Evolutionary conservation across 35 echinoderm and acorn worm genomes (phyloP).

Genomic region (Apostichopus californicus): DNA sequence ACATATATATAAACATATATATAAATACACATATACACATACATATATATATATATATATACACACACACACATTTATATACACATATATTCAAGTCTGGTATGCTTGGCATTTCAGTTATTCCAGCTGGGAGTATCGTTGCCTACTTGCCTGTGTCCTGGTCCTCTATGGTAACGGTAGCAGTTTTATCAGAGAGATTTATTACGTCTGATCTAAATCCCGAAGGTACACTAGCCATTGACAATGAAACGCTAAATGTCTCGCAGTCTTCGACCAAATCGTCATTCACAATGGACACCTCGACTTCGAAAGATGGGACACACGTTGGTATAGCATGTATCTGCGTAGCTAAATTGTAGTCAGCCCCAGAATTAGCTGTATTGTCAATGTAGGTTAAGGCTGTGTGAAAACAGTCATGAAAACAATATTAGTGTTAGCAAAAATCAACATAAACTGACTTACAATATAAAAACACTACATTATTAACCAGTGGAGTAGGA

Average conservation of each 20-base stretch:
- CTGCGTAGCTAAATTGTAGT: too few relatives aligned
- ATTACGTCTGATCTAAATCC: not conserved
- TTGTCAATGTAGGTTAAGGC: not conserved
- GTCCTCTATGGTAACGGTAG: not conserved
- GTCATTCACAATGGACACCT: not conserved
- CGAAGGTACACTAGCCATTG: not conserved
- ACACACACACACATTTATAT: too few relatives aligned
- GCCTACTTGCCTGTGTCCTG: not conserved
- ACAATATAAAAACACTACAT: too few relatives aligned
- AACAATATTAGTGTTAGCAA: not conserved
- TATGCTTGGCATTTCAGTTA: too few relatives aligned
- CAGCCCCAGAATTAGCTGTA: not conserved
- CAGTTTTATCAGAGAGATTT: too few relatives aligned
- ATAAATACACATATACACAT: too few relatives aligned
- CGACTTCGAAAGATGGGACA: not conserved
- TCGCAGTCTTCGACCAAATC: constrained; percentile 9
- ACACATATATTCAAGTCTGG: too few relatives aligned
- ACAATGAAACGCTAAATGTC: not conserved
- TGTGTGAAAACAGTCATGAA: not conserved
- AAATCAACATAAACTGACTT: too few relatives aligned
- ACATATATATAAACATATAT: too few relatives aligned
- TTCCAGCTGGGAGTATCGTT: not conserved
- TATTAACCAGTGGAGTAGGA: too few relatives aligned
- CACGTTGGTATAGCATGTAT: not conserved
- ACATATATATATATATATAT: too few relatives aligned